A percentile compares a stretch with the other conserved stretches of the same genome.
Evolutionary conservation across 2,113 vertebrate genomes (phyloP).

Genomic region (Alethe castanea): DNA sequence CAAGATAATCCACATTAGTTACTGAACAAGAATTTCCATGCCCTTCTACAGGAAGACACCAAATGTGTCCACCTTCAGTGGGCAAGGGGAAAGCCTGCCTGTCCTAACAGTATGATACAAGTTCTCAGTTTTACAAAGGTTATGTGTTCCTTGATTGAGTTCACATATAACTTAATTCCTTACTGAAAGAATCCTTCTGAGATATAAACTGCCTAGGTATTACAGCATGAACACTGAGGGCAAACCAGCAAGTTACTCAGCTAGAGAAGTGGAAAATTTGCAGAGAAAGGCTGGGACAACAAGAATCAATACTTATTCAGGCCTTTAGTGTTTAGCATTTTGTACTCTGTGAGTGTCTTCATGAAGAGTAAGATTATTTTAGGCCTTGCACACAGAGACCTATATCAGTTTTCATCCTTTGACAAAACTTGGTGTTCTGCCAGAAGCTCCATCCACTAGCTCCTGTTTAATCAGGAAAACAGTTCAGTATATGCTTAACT

Average conservation of each 20-base stretch:
- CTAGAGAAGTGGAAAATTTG: background rate
- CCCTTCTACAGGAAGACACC: background rate
- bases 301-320: background rate
- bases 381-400: background rate
- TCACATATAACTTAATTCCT: background rate
- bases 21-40: background rate
- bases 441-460: background rate
- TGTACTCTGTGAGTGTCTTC: background rate
- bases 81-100: background rate
- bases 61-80: background rate
- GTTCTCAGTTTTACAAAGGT: background rate
- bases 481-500: background rate
- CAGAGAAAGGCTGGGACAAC: background rate
- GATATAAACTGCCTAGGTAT: background rate
- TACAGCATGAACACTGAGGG: background rate
- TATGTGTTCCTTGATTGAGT: background rate
- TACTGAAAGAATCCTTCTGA: background rate
- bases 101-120: too few relatives aligned
- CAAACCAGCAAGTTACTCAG: background rate
- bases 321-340: background rate
- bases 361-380: background rate
- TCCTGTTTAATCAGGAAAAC: background rate
- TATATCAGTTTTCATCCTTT: background rate
- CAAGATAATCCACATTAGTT: background rate
- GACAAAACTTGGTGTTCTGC: background rate